Base-by-base conservation (phyloP, 2,113 vertebrate genomes). In the Calonectris borealis region DNA sequence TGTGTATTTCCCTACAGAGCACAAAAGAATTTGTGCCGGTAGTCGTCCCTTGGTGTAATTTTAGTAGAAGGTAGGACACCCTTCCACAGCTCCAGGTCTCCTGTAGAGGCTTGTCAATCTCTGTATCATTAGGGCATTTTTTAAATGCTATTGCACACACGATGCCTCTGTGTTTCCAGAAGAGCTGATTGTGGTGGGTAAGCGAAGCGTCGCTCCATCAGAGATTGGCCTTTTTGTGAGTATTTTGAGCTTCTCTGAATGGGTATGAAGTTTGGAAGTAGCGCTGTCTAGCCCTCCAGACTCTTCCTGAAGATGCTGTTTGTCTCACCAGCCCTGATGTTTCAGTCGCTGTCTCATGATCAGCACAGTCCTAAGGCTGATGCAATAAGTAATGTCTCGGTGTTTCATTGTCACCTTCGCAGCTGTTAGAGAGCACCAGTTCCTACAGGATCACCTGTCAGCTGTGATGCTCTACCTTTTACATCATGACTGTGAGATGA, bases 401-500 rank as follows among this genome's bases (percentile, higher is more conserved):
- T 92, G 88, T 92, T 93, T 94, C 80, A 72, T 71, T 95, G 94
- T 92, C 96, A 93, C 95, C 86, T 97, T 91, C 5, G 0, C 94
- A 95, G 94, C 92, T 92, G 52, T 82, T 91, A 82, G 85, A 93
- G 93, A 66, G 66, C 88, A 60, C 60, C 60, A 40, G 51, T 32
- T 86, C 92, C 95, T 90, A 42, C 83, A 75, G 95, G 95, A 83
- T 73, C 85, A 78, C 72, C 80, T 90, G 72, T 86, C 92, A 88
- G 90, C 92, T 90, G 83, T 78, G 83, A 65, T 91, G 88, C 91
- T 85, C 8, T 70, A n/a, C 70, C 49, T 88, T 93, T 89, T 66
- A 85, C 88, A 80, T 90, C 88, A 73, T 0, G 8, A n/a, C 40
- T 66, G 44, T 65, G 81, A 79, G 65, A 69, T 94, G 91, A 80